Evolutionary conservation across 2,113 vertebrate genomes (phyloP).

Genomic region (Stigmatopora nigra): DNA sequence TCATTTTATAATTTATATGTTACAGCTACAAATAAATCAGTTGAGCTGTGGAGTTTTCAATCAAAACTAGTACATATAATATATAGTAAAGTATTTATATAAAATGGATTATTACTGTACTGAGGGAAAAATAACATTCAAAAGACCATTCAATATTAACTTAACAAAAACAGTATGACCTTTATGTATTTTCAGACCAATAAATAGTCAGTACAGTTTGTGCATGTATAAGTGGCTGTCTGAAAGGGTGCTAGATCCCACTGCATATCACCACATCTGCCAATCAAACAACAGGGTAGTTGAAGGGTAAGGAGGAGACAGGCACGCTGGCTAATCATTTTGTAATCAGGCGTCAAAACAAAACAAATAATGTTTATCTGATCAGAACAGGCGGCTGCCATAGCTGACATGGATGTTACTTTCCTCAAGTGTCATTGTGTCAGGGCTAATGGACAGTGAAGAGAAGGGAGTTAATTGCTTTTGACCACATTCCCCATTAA

Average conservation of each 20-base stretch:
- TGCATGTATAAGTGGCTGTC: conserved; percentile 13
- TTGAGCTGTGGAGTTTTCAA: neutral
- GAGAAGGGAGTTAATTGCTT: conserved; percentile 91
- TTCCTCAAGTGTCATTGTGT: conserved; percentile 79
- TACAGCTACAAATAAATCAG: neutral
- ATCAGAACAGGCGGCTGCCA: conserved; percentile 85
- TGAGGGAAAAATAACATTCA: too few relatives aligned
- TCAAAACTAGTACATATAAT: neutral
- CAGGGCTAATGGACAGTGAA: conserved; percentile 85
- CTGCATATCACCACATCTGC: conserved; percentile 57
- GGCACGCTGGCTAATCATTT: conserved; percentile 76
- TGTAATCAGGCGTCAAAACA: conserved; percentile 84
- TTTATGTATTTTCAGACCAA: too few relatives aligned
- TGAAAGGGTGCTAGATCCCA: conserved; percentile 41
- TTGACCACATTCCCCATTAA: conserved; percentile 87
- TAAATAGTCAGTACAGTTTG: too few relatives aligned
- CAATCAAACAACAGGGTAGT: conserved; percentile 61
- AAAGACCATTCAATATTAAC: too few relatives aligned
- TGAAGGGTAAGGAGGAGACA: conserved; percentile 67
- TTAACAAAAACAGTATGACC: too few relatives aligned
- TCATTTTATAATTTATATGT: neutral
- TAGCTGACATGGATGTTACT: conserved; percentile 84
- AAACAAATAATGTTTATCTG: conserved; percentile 86
- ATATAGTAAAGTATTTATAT: too few relatives aligned
- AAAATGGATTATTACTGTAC: too few relatives aligned